Base-by-base conservation (phyloP, 1,140 invertebrate species). In the Sipha flava region DNA sequence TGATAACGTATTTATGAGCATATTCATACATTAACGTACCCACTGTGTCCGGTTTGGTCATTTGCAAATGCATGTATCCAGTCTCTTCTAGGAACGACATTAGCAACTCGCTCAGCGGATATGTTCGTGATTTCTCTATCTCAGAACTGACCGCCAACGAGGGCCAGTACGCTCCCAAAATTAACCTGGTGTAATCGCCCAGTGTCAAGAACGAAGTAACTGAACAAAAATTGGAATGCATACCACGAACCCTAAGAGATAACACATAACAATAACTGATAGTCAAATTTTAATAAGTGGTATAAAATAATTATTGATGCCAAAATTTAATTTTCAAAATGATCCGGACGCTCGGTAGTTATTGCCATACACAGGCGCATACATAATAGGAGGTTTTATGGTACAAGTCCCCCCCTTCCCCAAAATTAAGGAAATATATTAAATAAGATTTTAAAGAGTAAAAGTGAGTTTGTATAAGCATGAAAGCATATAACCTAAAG, bases 11-110 rank as follows among this genome's bases (percentile, higher is more conserved):
- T n/a, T n/a, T n/a, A n/a, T n/a, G n/a, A n/a, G n/a, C n/a, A n/a
- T n/a, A n/a, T n/a, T 52, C 31, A 79, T 57, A 52, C n/a, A 80
- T 31, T 26, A 80, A 21, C 85, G 84, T 86, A 92, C 93, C 94
- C 79, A 97, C 87, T 16, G 95, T 97, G 84, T 97, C 95, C 10
- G 95, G 95, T 85, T 96, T 96, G 0, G 93, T 95, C 2, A 93
- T 88, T 86, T 97, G 95, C 43, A 97, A 85, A 83, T 95, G 93
- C 29, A 93, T 83, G 83, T 97, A 97, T 14, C 94, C 95, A 57
- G 85, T 84, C 85, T 96, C 94, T 82, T 90, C 86, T 0, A 94
- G 12, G 0, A 93, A 2, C 66, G 79, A 79, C 3, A 66, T 59
- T 9, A 89, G 87, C 1, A 88, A 80, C 16, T 88, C 81, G 0